Conservation (phyloP, 2,888 invertebrate genomes). For the Oligia latruncula region DNA sequence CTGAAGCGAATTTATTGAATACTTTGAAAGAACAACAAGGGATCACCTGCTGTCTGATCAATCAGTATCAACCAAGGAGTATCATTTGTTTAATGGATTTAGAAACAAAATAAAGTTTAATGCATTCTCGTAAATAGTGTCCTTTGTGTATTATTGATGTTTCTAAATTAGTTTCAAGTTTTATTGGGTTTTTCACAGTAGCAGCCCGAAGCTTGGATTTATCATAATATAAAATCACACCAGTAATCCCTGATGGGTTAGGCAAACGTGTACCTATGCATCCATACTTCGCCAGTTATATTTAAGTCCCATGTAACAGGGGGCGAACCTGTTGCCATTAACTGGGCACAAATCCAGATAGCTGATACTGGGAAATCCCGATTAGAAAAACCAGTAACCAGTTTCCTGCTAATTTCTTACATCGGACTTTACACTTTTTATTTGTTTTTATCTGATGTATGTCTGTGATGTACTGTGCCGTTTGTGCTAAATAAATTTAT, state of each 20-base stretch:
- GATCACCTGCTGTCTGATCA: constrained; percentile 46
- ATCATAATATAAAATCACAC: neutral
- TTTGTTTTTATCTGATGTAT: too few species aligned
- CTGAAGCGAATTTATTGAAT: constrained; percentile 13
- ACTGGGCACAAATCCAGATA: too few species aligned
- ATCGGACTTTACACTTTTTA: too few species aligned
- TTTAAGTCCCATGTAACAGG: too few species aligned
- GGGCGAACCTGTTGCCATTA: too few species aligned
- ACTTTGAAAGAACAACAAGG: constrained; percentile 33
- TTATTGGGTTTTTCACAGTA: neutral
- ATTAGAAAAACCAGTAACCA: neutral
- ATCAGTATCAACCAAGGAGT: constrained; percentile 50
- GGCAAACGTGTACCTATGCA: too few species aligned
- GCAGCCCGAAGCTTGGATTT: too few species aligned
- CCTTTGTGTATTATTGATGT: neutral
- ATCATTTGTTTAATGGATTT: constrained; percentile 34
- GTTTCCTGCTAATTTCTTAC: too few species aligned
- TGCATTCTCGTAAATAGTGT: constrained; percentile 6
- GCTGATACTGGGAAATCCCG: neutral
- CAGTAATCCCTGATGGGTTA: too few species aligned
- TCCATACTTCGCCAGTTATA: too few species aligned
- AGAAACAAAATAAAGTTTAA: constrained; percentile 14
- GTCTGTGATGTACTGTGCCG: too few species aligned
- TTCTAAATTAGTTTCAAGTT: neutral
- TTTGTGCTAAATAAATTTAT: too few species aligned